Conservation (phyloP, 1,140 invertebrate species). For the Leptinotarsa texana region DNA sequence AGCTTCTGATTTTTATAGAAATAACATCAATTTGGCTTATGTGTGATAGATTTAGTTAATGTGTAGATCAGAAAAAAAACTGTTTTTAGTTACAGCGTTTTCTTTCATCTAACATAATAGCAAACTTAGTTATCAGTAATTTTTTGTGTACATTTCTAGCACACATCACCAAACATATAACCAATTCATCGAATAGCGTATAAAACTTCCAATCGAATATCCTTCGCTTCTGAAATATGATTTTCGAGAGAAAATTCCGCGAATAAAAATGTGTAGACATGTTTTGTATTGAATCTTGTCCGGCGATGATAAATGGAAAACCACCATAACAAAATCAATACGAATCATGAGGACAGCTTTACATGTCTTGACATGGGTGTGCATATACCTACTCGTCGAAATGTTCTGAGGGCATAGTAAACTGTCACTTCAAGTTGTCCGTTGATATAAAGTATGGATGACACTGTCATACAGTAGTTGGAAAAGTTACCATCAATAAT, state of each 20-base stretch:
- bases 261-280: conserved; percentile 29
- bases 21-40: conserved; percentile 17
- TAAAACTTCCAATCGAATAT: conserved; percentile 15
- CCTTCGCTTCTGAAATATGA: conserved; percentile 20
- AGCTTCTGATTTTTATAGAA: conserved; percentile 20
- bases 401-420: too few species aligned
- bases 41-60: conserved; percentile 29
- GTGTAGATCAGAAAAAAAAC: conserved; percentile 5
- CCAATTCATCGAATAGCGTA: neutral
- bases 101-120: neutral
- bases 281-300: conserved; percentile 48
- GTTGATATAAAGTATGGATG: too few species aligned
- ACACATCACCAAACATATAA: conserved; percentile 2
- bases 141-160: conserved; percentile 4
- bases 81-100: neutral
- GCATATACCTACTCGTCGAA: neutral
- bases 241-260: conserved; percentile 1
- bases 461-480: neutral
- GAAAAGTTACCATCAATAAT: neutral
- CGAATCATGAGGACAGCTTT: neutral
- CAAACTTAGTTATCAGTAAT: neutral
- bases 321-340: conserved; percentile 7
- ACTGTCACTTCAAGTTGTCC: too few species aligned
- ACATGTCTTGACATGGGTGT: conserved; percentile 7
- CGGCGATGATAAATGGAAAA: conserved; percentile 44